Conservation (phyloP, 1,140 invertebrate genomes). For the Bradysia coprophila region DNA sequence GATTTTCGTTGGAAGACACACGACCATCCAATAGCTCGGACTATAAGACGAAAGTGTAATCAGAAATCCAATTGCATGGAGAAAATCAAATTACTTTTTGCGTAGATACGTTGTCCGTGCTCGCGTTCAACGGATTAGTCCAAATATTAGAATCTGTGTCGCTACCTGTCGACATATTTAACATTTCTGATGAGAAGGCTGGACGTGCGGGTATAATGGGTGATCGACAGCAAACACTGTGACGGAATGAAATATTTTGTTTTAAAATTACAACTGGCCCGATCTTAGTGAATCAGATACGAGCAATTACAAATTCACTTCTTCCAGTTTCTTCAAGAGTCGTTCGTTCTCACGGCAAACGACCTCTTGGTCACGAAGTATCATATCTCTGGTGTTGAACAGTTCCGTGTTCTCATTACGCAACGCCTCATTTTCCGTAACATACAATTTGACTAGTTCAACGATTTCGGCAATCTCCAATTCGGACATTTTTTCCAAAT, state of each 20-base stretch:
- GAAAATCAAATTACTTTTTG: conserved; percentile 2
- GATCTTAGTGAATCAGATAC: too few relatives aligned
- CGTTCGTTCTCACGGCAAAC: conserved; percentile 81
- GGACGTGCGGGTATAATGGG: conserved; percentile 56
- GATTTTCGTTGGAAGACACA: conserved; percentile 3
- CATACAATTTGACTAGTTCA: conserved; percentile 56
- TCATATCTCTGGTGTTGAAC: conserved; percentile 54
- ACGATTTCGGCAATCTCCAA: conserved; percentile 49
- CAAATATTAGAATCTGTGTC: conserved; percentile 40
- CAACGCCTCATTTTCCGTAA: conserved; percentile 72
- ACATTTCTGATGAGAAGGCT: conserved; percentile 40
- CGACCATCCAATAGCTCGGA: conserved; percentile 8
- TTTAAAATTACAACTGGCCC: too few relatives aligned
- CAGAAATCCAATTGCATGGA: too few relatives aligned
- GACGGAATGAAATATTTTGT: too few relatives aligned
- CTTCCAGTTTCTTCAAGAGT: conserved; percentile 68
- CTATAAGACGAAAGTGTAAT: too few relatives aligned
- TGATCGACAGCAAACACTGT: conserved; percentile 57
- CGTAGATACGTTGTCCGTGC: conserved; percentile 5
- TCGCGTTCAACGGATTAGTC: conserved; percentile 39
- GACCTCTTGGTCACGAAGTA: conserved; percentile 74
- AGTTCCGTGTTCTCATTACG: conserved; percentile 74
- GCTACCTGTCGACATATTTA: conserved; percentile 23
- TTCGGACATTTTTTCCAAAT: conserved; percentile 49
- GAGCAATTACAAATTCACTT: conserved; percentile 57